Evolutionary conservation across 2,888 invertebrate species (phyloP).

Genomic region (Tineola bisselliella): DNA sequence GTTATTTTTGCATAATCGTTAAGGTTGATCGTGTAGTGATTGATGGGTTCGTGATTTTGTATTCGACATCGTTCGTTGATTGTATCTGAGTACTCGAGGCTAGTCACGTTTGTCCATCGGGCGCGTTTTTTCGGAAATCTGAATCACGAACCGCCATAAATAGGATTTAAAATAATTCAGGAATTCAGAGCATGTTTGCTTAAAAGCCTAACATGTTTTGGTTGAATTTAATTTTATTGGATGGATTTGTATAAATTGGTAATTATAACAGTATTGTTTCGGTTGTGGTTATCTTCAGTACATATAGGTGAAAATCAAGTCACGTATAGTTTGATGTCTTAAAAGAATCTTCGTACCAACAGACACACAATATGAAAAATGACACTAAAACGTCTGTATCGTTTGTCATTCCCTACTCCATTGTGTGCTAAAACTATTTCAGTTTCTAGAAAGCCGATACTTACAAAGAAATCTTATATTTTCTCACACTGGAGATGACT

Average conservation of each 20-base stretch:
- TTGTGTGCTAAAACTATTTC: not conserved
- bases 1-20: conserved; percentile 5
- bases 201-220: not conserved
- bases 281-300: no score
- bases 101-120: conserved; percentile 5
- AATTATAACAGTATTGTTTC: no score
- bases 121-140: not conserved
- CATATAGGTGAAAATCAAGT: not conserved
- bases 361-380: not conserved
- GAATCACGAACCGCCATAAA: not conserved
- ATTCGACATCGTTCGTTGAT: conserved; percentile 11
- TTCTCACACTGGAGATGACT: not conserved
- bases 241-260: not conserved
- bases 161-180: not conserved
- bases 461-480: not conserved
- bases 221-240: not conserved
- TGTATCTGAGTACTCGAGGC: not conserved
- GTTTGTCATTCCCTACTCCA: conserved; percentile 1
- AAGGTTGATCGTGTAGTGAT: conserved; percentile 19
- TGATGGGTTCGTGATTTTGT: conserved; percentile 24
- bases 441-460: not conserved
- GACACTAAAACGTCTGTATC: not conserved
- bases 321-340: not conserved
- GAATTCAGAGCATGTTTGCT: not conserved
- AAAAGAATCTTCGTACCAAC: not conserved